A percentile compares a stretch with the other conserved stretches of the same genome.
Evolutionary conservation across 2,113 vertebrate species (phyloP).

Genomic region (Prietella phreatophila): DNA sequence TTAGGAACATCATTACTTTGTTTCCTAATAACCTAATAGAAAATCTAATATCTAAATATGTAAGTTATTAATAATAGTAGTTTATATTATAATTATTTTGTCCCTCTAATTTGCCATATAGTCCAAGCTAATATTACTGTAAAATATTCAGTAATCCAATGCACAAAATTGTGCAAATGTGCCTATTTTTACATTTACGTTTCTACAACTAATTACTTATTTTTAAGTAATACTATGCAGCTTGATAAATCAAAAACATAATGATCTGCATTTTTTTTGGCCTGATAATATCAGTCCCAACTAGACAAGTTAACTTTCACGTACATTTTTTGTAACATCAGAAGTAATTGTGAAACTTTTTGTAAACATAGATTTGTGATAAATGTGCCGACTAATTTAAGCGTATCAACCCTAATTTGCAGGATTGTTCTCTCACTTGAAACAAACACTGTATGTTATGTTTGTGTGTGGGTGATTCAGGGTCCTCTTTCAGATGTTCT

Average conservation of each 20-base stretch:
- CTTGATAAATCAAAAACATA: not conserved
- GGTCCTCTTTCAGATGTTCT: conserved; percentile 64
- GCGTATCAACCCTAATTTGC: conserved; percentile 16
- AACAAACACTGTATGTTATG: conserved; percentile 41
- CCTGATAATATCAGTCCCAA: not conserved
- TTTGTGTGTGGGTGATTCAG: conserved; percentile 68
- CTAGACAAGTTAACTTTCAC: not conserved
- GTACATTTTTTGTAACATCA: not conserved
- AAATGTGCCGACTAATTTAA: not conserved
- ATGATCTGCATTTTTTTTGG: not conserved
- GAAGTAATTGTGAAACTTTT: not conserved
- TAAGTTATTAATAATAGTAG: not conserved
- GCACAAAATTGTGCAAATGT: conserved; percentile 11
- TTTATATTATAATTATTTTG: not conserved
- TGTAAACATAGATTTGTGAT: not conserved
- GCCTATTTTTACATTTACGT: conserved; percentile 10
- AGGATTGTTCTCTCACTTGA: conserved; percentile 29
- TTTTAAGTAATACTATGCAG: not conserved
- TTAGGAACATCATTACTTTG: not conserved
- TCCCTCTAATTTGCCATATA: not conserved
- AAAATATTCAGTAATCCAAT: not conserved
- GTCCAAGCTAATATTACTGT: not conserved
- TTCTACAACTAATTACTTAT: not conserved
- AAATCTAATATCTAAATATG: not conserved
- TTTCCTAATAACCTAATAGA: not conserved